These are phyloP conservation scores for Chelon labrosus DNA, from an alignment of 2,797 vertebrate genomes.

Conservation along the genomic window DNA sequence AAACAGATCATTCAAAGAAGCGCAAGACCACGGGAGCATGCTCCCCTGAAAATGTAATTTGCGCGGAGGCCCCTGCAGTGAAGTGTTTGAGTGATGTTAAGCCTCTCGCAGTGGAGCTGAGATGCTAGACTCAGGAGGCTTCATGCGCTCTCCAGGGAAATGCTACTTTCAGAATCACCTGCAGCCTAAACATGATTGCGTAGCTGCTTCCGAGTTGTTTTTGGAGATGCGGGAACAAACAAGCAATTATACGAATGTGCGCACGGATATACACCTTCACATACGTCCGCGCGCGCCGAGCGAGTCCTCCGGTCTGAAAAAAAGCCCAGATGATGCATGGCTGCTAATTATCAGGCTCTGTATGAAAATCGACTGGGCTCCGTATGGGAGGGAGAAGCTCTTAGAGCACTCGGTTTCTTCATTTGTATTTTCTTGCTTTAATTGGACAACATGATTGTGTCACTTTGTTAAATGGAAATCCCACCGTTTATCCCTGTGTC, in stretches of 20 bases:
- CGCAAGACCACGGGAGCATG: constrained; percentile 32
- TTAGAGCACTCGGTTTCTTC: constrained; percentile 55
- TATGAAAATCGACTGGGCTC: constrained; percentile 70
- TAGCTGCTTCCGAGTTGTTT: constrained; percentile 71
- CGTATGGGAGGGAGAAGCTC: constrained; percentile 48
- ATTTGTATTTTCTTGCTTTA: constrained; percentile 73
- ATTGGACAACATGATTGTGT: constrained; percentile 78
- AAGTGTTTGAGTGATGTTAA: constrained; percentile 75
- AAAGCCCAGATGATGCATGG: constrained; percentile 61
- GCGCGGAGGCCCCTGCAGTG: constrained; percentile 68
- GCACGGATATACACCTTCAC: constrained; percentile 33
- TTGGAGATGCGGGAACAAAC: constrained; percentile 73
- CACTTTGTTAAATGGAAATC: constrained; percentile 76
- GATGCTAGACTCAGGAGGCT: constrained; percentile 68
- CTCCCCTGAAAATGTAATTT: constrained; percentile 55
- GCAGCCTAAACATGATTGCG: constrained; percentile 81
- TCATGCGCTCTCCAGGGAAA: constrained; percentile 73
- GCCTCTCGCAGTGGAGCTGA: constrained; percentile 56
- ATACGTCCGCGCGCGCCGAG: not conserved
- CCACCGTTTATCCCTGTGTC: constrained; percentile 63
- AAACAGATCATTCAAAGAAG: constrained; percentile 57
- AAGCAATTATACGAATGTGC: constrained; percentile 75
- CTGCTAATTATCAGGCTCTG: constrained; percentile 74
- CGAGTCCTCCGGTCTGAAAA: constrained; percentile 38
- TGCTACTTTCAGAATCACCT: constrained; percentile 82